A percentile compares a stretch with the other conserved stretches of the same genome.
Evolutionary conservation across 2,113 vertebrate genomes (phyloP).

Genomic region (Myiagra hebetior): DNA sequence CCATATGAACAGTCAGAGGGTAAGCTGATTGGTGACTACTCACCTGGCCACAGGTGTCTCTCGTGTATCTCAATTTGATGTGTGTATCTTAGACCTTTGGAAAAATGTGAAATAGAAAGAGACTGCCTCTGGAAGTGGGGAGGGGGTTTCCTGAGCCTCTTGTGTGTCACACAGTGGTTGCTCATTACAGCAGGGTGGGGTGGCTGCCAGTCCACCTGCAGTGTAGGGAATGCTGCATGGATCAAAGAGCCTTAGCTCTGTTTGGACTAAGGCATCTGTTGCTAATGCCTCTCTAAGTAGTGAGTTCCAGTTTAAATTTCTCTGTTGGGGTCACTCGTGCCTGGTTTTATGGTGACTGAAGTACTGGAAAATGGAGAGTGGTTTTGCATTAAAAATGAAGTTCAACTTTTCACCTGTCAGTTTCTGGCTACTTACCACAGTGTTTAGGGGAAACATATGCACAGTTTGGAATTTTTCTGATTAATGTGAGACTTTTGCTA

Average conservation of each 20-base stretch:
- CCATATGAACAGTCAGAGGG: not conserved
- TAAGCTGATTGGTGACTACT: not conserved
- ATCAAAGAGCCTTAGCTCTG: not conserved
- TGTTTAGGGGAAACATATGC: not conserved
- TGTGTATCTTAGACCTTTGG: not conserved
- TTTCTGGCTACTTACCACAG: not conserved
- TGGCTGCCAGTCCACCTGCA: not conserved
- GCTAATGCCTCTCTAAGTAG: not conserved
- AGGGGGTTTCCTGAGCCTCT: not conserved
- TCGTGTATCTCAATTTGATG: not conserved
- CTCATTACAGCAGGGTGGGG: not conserved
- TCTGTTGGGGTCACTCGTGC: not conserved
- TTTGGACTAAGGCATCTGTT: not conserved
- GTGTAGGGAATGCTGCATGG: fast-evolving
- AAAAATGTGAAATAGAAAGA: not conserved
- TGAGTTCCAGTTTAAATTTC: not conserved
- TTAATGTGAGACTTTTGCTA: not conserved
- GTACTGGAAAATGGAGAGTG: not conserved
- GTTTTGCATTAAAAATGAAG: not conserved
- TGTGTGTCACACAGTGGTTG: not conserved
- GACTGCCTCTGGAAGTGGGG: not conserved
- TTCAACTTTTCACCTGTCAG: not conserved
- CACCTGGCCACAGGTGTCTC: not conserved
- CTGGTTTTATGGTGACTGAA: not conserved
- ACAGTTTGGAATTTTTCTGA: not conserved